Conservation (phyloP, 1,140 invertebrate genomes). For the Streblospio benedicti region DNA sequence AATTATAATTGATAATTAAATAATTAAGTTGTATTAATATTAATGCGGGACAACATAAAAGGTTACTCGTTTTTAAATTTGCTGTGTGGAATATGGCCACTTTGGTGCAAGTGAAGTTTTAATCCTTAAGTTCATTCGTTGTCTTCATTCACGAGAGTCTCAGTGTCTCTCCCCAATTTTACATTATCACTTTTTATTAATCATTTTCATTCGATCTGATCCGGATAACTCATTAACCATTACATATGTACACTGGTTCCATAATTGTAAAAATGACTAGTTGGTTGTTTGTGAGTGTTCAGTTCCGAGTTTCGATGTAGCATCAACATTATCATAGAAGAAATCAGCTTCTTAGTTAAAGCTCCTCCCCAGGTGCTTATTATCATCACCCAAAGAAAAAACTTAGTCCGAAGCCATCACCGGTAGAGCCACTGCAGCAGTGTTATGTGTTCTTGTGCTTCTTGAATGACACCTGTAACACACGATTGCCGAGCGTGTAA, state of each 20-base stretch:
- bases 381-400: not conserved
- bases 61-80: not conserved
- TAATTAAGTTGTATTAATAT: too few species aligned
- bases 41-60: conserved; percentile 6
- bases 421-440: too few species aligned
- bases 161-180: not conserved
- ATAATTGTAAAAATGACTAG: not conserved
- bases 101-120: not conserved
- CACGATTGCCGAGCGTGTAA: conserved; percentile 91
- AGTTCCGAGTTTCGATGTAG: not conserved
- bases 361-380: not conserved
- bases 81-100: not conserved
- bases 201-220: too few species aligned
- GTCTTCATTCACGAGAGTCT: not conserved
- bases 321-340: not conserved
- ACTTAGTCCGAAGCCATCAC: not conserved
- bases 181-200: too few species aligned
- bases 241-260: not conserved
- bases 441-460: conserved; percentile 19
- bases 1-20: not conserved
- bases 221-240: not conserved
- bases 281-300: not conserved
- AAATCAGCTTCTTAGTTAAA: not conserved
- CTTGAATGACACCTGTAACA: conserved; percentile 92
- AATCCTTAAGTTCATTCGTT: not conserved